phyloP scores from a whole-genome alignment of 2,888 invertebrate species.

The Halocaridina rubra region DNA sequence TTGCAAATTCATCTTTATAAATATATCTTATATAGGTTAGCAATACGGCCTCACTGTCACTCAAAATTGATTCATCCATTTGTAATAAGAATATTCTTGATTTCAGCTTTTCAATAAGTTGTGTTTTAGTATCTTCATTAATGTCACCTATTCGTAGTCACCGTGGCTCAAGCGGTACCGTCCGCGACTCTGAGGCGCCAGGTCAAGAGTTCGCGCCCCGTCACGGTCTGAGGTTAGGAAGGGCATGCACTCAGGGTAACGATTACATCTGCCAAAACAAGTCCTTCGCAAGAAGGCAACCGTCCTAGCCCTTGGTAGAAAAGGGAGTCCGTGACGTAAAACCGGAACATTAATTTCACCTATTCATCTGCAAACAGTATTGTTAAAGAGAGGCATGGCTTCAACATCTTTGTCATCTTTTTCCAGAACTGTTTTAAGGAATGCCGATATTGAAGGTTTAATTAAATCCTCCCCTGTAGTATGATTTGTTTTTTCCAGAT shows the following conservation, averaged over 20 bases:
- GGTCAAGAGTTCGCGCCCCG: too few relatives aligned
- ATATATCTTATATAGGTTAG: neutral
- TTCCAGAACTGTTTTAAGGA: conserved; percentile 3
- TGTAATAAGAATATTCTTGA: neutral
- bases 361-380: neutral
- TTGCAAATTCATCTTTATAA: neutral
- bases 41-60: neutral
- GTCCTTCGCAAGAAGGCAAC: too few relatives aligned
- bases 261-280: too few relatives aligned
- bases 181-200: too few relatives aligned
- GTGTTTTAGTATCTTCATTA: neutral
- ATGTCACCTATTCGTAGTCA: neutral
- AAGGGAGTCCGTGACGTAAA: too few relatives aligned
- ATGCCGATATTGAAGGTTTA: neutral
- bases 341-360: too few relatives aligned
- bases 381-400: neutral
- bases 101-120: neutral
- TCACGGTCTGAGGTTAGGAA: too few relatives aligned
- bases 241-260: too few relatives aligned
- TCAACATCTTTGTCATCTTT: neutral
- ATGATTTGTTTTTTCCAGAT: neutral
- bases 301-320: too few relatives aligned
- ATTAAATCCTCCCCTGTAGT: neutral
- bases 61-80: neutral
- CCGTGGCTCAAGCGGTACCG: too few relatives aligned